Evolutionary conservation across 2,113 vertebrate genomes (phyloP).

Genomic region (Channa argus): DNA sequence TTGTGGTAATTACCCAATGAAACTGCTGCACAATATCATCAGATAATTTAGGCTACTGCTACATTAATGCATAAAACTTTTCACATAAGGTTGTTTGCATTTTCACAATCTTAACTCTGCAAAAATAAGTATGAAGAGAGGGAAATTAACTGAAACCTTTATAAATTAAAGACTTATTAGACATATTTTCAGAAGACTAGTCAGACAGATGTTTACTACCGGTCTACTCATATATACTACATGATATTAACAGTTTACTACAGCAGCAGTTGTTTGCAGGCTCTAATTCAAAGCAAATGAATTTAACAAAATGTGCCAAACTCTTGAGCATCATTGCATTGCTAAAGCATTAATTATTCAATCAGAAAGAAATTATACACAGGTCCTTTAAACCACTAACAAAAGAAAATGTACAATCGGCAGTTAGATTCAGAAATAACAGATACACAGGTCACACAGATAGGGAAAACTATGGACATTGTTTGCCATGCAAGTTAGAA

Average conservation of each 20-base stretch:
- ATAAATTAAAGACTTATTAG: slow-evolving; percentile 55
- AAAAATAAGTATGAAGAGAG: slow-evolving; percentile 42
- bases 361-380: slow-evolving; percentile 69
- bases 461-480: slow-evolving; percentile 66
- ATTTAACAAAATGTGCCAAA: slow-evolving; percentile 65
- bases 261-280: slow-evolving; percentile 53
- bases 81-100: slow-evolving; percentile 27
- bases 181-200: slow-evolving; percentile 59
- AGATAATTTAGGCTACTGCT: slow-evolving; percentile 50
- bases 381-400: slow-evolving; percentile 65
- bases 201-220: slow-evolving; percentile 43
- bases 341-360: slow-evolving; percentile 68
- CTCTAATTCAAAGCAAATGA: slow-evolving; percentile 54
- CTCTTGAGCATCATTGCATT: slow-evolving; percentile 70
- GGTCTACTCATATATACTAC: slow-evolving; percentile 52
- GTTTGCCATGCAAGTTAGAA: slow-evolving; percentile 79
- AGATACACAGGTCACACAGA: slow-evolving; percentile 69
- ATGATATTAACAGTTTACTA: slow-evolving; percentile 52
- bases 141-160: slow-evolving; percentile 48
- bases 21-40: slow-evolving; percentile 52
- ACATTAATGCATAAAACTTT: slow-evolving; percentile 62
- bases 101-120: slow-evolving; percentile 52
- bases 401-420: slow-evolving; percentile 74
- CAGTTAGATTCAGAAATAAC: slow-evolving; percentile 76
- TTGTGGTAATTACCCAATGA: slow-evolving; percentile 47